Evolutionary conservation across 2,888 invertebrate genomes (phyloP), one percentile per base, ranked within the genome.

Genomic region (Ormyrus nitidulus): DNA sequence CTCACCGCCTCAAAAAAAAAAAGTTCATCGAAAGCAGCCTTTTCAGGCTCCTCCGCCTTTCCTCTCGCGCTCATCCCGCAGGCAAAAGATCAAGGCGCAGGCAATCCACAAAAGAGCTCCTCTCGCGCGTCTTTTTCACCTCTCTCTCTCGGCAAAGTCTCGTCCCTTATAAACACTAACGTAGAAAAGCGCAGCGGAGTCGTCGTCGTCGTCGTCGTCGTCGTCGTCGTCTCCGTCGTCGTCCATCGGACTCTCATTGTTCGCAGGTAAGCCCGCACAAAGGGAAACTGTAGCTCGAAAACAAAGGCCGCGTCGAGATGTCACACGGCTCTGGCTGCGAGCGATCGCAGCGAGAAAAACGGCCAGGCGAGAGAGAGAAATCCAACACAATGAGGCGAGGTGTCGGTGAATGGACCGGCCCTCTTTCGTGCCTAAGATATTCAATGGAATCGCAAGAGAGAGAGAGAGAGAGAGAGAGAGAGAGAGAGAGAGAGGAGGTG

Each of bases 251-350:
- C n/a, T 19, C 48, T 62, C 49, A 80, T 80, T 80, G 80, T 80
- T 76, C 49, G 34, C 54, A 65, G 77, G 71, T 71, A 53, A 59
- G 65, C 58, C 19, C 6, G n/a, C 58, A 80, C 80, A 80, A 77
- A 80, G 73, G 64, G 48, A 76, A 80, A 76, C 76, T 76, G 76
- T 66, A 56, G 66, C 71, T 71, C 70, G 80, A 77, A 80, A 80
- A 80, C 80, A 80, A 80, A 74, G 48, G 65, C 34, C 10, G 48
- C 79, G 62, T 51, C 65, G 69, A 80, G 80, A 59, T 80, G 80
- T 80, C 80, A 76, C 34, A 34, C 59, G 75, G 62, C 13, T 56
- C 34, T 9, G 13, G 65, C 34, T 34, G 61, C 6, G 48, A 49
- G 19, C 6, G 59, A 61, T 19, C 59, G 34, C 34, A 66, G n/a